Percentiles rank a stretch among this genome's conserved stretches.
Conservation (phyloP, 2,888 invertebrate genomes). For the Dorcus hopei region DNA sequence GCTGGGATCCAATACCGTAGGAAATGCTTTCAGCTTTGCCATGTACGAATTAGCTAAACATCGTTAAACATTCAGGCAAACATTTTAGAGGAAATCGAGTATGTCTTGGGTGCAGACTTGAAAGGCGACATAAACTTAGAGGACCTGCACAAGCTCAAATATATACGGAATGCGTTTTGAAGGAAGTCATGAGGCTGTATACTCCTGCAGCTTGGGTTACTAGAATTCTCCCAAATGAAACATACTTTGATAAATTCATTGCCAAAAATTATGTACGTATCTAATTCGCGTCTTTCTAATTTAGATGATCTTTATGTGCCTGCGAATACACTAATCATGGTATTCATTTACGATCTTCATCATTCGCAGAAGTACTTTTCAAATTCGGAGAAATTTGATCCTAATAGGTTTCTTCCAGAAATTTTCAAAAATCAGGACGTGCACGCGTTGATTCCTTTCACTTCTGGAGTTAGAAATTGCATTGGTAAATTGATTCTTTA, state of each 20-base stretch:
- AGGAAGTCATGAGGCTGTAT: conserved; percentile 11
- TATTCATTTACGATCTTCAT: conserved; percentile 17
- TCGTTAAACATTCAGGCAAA: conserved; percentile 6
- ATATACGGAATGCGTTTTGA: conserved; percentile 16
- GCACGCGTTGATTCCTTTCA: background rate
- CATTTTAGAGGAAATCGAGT: conserved; percentile 10
- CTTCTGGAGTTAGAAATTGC: background rate
- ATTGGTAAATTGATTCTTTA: background rate
- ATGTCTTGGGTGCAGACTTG: background rate
- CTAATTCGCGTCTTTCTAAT: no score
- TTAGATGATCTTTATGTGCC: conserved; percentile 1
- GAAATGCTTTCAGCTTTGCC: conserved; percentile 8
- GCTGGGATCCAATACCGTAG: conserved; percentile 14
- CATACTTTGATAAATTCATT: background rate
- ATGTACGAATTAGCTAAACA: conserved; percentile 12
- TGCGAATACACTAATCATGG: background rate
- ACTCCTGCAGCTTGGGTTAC: conserved; percentile 6
- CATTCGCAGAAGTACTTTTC: conserved; percentile 11
- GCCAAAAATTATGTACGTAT: background rate
- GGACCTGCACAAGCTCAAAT: conserved; percentile 8
- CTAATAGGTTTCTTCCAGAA: conserved; percentile 18
- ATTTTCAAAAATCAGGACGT: background rate
- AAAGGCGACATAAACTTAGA: conserved; percentile 7
- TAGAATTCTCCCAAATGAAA: no score
- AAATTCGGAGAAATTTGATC: conserved; percentile 21